Conservation (phyloP, 1,140 invertebrate species). For the Agrilus planipennis region DNA sequence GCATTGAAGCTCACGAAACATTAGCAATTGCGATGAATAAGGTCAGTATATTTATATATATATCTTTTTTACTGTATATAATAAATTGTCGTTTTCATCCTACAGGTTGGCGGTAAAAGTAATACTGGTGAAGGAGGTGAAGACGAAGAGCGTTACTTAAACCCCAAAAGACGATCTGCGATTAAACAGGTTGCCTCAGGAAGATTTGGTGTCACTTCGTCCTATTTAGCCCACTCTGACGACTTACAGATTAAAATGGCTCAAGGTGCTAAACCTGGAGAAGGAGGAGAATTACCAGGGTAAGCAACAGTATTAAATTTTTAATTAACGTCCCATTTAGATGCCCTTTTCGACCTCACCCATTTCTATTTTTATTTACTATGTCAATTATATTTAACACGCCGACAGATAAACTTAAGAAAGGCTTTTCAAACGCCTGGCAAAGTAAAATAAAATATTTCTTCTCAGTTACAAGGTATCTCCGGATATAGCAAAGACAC, state of each 20-base stretch:
- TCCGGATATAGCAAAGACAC: conserved; percentile 86
- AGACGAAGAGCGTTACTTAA: conserved; percentile 75
- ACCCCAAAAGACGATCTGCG: conserved; percentile 63
- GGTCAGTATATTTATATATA: conserved; percentile 27
- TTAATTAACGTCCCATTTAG: not conserved
- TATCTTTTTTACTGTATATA: not conserved
- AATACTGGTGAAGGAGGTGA: conserved; percentile 95
- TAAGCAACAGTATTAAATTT: too few relatives aligned
- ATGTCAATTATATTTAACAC: not conserved
- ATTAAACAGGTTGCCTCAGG: conserved; percentile 95
- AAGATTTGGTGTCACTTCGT: conserved; percentile 94
- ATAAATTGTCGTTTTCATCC: not conserved
- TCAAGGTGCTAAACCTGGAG: conserved; percentile 94
- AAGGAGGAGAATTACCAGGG: conserved; percentile 88
- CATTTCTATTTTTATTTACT: not conserved
- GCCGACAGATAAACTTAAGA: too few relatives aligned
- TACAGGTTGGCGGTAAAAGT: conserved; percentile 83
- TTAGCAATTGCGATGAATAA: conserved; percentile 95
- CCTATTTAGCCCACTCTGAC: conserved; percentile 92
- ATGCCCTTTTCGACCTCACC: not conserved
- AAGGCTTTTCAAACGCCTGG: not conserved
- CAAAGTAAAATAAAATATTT: conserved; percentile 6
- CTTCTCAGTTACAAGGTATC: conserved; percentile 50
- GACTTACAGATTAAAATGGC: conserved; percentile 98
- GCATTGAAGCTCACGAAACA: conserved; percentile 87